phyloP scores from a whole-genome alignment of 64 coral and sea anemone genomes.

The Platygyra sinensis region DNA sequence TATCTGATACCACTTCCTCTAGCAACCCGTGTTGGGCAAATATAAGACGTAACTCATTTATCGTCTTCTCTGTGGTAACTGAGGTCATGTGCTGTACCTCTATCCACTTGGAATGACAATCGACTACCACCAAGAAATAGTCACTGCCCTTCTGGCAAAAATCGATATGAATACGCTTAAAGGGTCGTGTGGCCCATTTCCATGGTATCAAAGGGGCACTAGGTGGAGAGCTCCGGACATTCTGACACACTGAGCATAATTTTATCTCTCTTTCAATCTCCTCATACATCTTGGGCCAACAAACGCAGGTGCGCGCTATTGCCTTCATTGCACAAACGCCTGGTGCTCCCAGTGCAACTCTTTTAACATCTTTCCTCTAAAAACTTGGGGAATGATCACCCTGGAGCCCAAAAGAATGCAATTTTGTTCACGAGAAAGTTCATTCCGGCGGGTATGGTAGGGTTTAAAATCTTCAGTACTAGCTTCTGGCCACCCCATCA shows the following conservation, averaged over 20 bases:
- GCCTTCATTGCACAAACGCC: conserved; percentile 51
- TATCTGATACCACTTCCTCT: conserved; percentile 12
- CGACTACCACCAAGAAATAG: conserved; percentile 57
- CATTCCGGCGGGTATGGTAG: too few species aligned
- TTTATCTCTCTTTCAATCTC: conserved; percentile 32
- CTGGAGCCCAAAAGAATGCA: too few species aligned
- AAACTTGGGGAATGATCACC: too few species aligned
- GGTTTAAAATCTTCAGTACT: too few species aligned
- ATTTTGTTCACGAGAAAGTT: too few species aligned
- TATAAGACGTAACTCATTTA: conserved; percentile 56
- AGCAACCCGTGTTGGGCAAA: conserved; percentile 77
- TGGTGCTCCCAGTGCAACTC: conserved; percentile 42
- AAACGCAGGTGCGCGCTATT: conserved; percentile 44
- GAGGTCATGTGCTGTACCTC: conserved; percentile 70
- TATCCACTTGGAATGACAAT: conserved; percentile 64
- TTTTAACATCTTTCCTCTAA: too few species aligned
- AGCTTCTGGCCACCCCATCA: too few species aligned
- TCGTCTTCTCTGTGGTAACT: conserved; percentile 49
- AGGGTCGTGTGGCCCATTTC: conserved; percentile 60
- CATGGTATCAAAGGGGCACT: conserved; percentile 41
- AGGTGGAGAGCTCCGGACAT: neutral
- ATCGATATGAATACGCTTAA: conserved; percentile 63
- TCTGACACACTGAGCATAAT: conserved; percentile 49
- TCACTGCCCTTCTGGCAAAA: conserved; percentile 60
- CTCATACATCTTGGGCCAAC: conserved; percentile 57